Base-by-base conservation (phyloP, 1,140 invertebrate species). In the Delia radicum region DNA sequence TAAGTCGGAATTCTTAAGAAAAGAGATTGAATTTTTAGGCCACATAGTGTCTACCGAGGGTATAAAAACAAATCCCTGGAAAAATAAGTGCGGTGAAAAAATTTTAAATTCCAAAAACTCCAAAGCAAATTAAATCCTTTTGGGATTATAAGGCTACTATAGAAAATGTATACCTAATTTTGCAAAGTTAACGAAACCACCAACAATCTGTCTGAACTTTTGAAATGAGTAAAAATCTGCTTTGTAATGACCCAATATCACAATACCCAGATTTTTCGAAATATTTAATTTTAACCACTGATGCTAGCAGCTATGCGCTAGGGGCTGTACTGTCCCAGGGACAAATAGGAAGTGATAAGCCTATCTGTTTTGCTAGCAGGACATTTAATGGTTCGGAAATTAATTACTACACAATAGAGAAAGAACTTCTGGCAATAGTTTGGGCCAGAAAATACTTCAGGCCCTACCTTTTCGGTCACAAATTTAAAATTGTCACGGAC, bases 401-500 rank as follows among this genome's bases (percentile, higher is more conserved):
- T n/a, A n/a, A n/a, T n/a, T n/a, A n/a, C n/a, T n/a, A n/a, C n/a
- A n/a, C n/a, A n/a, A n/a, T n/a, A n/a, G n/a, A n/a, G n/a, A n/a
- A n/a, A n/a, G n/a, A n/a, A n/a, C n/a, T n/a, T n/a, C n/a, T n/a
- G n/a, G n/a, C n/a, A n/a, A n/a, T n/a, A n/a, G n/a, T n/a, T n/a
- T n/a, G n/a, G n/a, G n/a, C n/a, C n/a, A n/a, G n/a, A n/a, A n/a
- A n/a, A n/a, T n/a, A n/a, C n/a, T 89, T 89, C 74, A 73, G 85
- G 75, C 81, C 84, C 27, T 90, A 88, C 79, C 75, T 91, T 4
- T 87, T 85, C 73, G 87, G 87, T 12, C 81, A 71, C 33, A 81
- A 87, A 46, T 90, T 90, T 77, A 87, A 77, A 26, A 81, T 90
- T 0, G 72, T 87, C 15, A 90, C 88, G 0, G 89, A 91, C 76